Evolutionary conservation across 2,797 vertebrate genomes (phyloP).

Genomic region (Crenichthys baileyi): DNA sequence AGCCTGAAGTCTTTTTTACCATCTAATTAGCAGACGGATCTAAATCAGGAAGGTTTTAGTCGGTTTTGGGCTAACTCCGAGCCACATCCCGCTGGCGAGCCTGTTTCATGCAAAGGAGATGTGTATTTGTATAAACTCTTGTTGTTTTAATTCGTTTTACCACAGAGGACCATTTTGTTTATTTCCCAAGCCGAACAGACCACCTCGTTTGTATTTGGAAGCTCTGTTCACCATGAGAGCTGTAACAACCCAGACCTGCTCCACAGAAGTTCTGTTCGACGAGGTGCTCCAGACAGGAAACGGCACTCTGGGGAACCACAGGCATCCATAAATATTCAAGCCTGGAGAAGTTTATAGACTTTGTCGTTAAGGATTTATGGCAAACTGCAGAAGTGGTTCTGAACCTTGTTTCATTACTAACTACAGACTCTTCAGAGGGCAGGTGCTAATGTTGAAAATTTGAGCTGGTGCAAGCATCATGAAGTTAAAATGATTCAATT

Average conservation of each 20-base stretch:
- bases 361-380: constrained; percentile 83
- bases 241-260: constrained; percentile 57
- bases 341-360: constrained; percentile 80
- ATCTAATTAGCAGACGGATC: constrained; percentile 44
- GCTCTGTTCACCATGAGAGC: constrained; percentile 55
- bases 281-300: constrained; percentile 76
- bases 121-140: constrained; percentile 64
- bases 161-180: constrained; percentile 67
- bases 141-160: constrained; percentile 54
- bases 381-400: constrained; percentile 69
- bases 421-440: constrained; percentile 39
- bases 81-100: constrained; percentile 36
- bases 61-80: constrained; percentile 6
- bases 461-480: constrained; percentile 58
- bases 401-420: constrained; percentile 47
- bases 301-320: constrained; percentile 77
- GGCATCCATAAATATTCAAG: constrained; percentile 81
- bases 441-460: constrained; percentile 43
- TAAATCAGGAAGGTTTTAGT: constrained; percentile 28
- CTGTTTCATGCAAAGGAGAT: constrained; percentile 42
- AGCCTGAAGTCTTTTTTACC: constrained; percentile 34
- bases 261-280: constrained; percentile 69
- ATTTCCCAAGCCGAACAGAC: constrained; percentile 59
- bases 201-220: constrained; percentile 60
- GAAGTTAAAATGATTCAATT: constrained; percentile 56